phyloP scores from a whole-genome alignment of 2,888 invertebrate species.

The Brachylomia viminalis region DNA sequence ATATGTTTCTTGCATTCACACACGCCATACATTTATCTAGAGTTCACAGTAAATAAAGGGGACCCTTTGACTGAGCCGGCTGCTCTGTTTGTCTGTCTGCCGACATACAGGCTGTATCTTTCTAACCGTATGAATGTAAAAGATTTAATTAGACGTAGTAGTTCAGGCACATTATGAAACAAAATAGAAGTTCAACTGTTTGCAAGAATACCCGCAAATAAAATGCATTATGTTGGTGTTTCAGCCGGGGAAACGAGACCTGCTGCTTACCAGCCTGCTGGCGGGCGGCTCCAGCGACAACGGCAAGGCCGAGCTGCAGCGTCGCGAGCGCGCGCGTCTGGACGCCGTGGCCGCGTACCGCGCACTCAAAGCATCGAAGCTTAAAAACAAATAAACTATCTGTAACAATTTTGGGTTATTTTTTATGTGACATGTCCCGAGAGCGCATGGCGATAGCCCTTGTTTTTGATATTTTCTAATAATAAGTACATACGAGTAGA shows the following conservation, averaged over 20 bases:
- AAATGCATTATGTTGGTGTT: conserved; percentile 9
- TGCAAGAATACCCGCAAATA: neutral
- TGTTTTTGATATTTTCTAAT: neutral
- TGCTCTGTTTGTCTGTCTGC: neutral
- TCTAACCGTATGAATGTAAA: neutral
- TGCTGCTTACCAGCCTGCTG: conserved; percentile 85
- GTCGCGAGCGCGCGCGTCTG: conserved; percentile 72
- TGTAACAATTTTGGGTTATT: neutral
- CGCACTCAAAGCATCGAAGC: conserved; percentile 70
- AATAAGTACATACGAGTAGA: no score
- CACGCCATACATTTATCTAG: no score
- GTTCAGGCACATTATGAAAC: neutral
- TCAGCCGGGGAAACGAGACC: conserved; percentile 92
- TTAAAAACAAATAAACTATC: conserved; percentile 52
- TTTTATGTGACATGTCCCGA: neutral
- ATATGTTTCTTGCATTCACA: neutral
- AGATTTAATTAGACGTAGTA: neutral
- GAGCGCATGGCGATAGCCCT: no score
- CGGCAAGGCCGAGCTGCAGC: conserved; percentile 25
- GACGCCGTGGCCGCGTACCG: conserved; percentile 82
- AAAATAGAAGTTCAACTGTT: neutral
- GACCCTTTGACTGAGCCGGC: neutral
- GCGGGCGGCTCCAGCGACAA: conserved; percentile 26
- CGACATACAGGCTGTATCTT: neutral
- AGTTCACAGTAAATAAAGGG: neutral